Evolutionary conservation across 2,888 invertebrate species (phyloP).

Genomic region (Aproaerema taeniolella): DNA sequence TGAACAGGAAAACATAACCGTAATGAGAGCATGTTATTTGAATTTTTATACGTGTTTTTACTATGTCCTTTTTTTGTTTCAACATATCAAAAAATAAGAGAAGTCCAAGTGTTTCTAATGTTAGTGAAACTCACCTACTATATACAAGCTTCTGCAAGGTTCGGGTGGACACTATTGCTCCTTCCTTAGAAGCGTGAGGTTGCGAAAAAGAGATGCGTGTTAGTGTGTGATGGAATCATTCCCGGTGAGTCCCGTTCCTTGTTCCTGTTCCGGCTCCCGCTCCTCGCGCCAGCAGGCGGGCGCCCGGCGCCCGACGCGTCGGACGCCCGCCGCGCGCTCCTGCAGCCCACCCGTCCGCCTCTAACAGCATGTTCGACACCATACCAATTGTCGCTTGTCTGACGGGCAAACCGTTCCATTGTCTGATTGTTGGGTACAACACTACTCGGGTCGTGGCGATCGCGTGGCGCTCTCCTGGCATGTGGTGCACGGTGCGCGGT

Average conservation of each 20-base stretch:
- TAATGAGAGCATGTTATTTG: constrained; percentile 62
- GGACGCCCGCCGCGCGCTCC: constrained; percentile 49
- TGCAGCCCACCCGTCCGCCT: constrained; percentile 54
- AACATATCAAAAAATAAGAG: constrained; percentile 48
- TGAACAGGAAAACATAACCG: constrained; percentile 12
- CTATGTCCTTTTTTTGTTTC: constrained; percentile 52
- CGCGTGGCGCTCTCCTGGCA: constrained; percentile 69
- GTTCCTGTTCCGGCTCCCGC: constrained; percentile 27
- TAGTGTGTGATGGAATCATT: constrained; percentile 33
- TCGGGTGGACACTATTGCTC: constrained; percentile 70
- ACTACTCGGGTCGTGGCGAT: constrained; percentile 77
- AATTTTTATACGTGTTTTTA: constrained; percentile 48
- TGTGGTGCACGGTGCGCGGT: constrained; percentile 43
- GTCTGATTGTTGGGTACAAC: constrained; percentile 79
- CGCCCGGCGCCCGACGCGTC: constrained; percentile 39
- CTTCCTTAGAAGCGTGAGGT: constrained; percentile 37
- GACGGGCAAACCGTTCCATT: constrained; percentile 80
- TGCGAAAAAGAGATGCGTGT: constrained; percentile 33
- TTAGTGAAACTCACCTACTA: constrained; percentile 37
- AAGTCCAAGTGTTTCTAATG: constrained; percentile 34
- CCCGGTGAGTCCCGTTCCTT: constrained; percentile 24
- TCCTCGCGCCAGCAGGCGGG: constrained; percentile 25
- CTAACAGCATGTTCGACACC: constrained; percentile 76
- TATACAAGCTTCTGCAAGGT: constrained; percentile 31
- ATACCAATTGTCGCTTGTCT: constrained; percentile 78